phyloP scores from a whole-genome alignment of 2,113 vertebrate species.

The Barnardius zonarius region DNA sequence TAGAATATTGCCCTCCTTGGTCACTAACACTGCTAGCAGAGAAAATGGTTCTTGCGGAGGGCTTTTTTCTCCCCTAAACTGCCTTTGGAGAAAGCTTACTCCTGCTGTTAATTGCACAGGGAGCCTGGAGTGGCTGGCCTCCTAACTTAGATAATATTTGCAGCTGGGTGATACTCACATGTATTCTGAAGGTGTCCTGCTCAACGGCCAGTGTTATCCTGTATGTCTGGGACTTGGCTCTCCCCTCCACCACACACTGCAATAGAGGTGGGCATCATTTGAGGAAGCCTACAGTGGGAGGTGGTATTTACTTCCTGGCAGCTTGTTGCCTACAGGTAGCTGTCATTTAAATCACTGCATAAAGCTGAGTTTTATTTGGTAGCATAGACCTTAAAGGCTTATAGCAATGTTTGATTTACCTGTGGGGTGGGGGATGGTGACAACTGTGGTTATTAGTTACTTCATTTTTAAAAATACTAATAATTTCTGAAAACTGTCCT shows the following conservation, averaged over 20 bases:
- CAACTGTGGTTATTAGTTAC: neutral
- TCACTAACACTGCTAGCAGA: neutral
- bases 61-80: neutral
- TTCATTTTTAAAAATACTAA: fast-evolving
- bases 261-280: neutral
- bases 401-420: neutral
- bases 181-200: neutral
- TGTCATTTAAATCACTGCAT: neutral
- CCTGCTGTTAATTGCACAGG: neutral
- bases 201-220: neutral
- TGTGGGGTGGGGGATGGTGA: neutral
- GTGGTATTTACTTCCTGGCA: neutral
- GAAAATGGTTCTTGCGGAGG: neutral
- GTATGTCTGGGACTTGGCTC: neutral
- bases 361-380: neutral
- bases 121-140: neutral
- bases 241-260: neutral
- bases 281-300: neutral
- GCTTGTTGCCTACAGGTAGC: neutral
- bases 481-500: neutral
- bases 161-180: neutral
- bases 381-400: neutral
- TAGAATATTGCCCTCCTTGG: neutral
- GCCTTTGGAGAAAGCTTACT: neutral
- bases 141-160: neutral